phyloP scores from a whole-genome alignment of 2,113 vertebrate genomes.

The Casuarius casuarius region DNA sequence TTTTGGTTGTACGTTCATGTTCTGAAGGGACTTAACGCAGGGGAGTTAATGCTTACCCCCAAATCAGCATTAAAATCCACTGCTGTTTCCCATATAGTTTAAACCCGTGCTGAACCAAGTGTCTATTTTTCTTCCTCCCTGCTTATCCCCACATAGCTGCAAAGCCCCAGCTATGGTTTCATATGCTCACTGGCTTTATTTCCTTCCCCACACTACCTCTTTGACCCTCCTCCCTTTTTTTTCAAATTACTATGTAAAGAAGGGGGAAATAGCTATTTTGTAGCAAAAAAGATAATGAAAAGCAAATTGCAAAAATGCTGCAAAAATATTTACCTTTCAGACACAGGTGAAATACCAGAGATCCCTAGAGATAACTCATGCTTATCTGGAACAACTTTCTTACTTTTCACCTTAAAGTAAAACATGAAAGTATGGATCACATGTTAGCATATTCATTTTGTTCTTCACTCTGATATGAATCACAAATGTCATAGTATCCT shows the following conservation, averaged over 20 bases:
- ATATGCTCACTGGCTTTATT: neutral
- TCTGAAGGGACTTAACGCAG: neutral
- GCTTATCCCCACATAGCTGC: neutral
- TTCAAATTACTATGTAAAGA: constrained; percentile 1
- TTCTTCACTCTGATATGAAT: neutral
- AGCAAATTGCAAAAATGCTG: constrained; percentile 14
- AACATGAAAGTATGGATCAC: constrained; percentile 56
- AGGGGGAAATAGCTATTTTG: neutral
- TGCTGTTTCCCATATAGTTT: neutral
- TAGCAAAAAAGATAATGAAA: neutral
- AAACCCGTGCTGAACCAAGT: neutral
- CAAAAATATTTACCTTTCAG: constrained; percentile 77
- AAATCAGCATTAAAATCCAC: neutral
- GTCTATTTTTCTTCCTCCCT: neutral
- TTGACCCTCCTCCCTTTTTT: neutral
- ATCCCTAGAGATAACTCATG: constrained; percentile 70
- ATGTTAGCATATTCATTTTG: constrained; percentile 54
- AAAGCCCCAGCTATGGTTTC: constrained; percentile 3
- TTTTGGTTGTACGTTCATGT: neutral
- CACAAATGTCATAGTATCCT: neutral
- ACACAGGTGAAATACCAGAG: constrained; percentile 48
- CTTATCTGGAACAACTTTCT: constrained; percentile 72
- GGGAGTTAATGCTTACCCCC: neutral
- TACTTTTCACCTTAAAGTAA: constrained; percentile 75
- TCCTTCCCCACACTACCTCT: neutral